Conservation (phyloP, 2,797 vertebrate genomes). For the Chaetophractus vellerosus region DNA sequence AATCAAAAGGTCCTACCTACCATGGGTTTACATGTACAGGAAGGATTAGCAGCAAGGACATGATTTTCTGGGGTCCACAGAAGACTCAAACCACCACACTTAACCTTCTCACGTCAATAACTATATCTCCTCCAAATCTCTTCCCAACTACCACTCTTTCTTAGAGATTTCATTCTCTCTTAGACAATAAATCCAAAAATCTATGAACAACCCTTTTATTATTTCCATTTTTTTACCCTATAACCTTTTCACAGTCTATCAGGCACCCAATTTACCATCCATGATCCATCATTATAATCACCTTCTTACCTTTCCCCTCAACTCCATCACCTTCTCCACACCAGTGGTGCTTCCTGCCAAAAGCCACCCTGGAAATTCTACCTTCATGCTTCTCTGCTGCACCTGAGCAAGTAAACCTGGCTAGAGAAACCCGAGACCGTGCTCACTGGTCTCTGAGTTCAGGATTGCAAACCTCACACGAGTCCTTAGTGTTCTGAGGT, state of each 20-base stretch:
- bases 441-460: background rate
- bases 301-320: background rate
- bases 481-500: background rate
- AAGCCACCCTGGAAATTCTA: background rate
- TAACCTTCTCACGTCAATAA: background rate
- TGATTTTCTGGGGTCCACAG: no score
- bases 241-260: background rate
- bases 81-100: no score
- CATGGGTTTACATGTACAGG: no score
- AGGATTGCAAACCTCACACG: background rate
- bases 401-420: background rate
- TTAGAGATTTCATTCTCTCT: background rate
- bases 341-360: background rate
- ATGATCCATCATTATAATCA: background rate
- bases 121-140: background rate
- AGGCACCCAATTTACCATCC: background rate
- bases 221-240: background rate
- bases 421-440: background rate
- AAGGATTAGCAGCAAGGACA: no score
- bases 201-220: background rate
- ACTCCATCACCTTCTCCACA: background rate
- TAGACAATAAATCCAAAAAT: background rate
- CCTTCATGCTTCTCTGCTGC: background rate
- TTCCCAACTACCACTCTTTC: background rate
- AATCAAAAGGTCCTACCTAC: no score